Evolutionary conservation across 2,797 vertebrate species (phyloP).

Genomic region (Enoplosus armatus): DNA sequence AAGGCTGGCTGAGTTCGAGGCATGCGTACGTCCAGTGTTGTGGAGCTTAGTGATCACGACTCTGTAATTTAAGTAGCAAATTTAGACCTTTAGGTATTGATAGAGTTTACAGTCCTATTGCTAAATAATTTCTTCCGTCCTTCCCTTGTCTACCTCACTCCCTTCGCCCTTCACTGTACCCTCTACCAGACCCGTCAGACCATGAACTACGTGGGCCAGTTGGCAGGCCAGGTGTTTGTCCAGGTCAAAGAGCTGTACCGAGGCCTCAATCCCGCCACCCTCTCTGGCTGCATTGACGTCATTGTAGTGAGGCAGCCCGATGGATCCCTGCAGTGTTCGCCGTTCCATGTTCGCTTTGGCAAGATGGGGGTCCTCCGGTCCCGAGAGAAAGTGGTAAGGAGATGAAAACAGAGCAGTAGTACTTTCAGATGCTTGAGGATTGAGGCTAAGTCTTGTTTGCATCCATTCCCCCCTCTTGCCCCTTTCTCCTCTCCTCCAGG

Average conservation of each 20-base stretch:
- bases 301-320: conserved; percentile 95
- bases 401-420: neutral
- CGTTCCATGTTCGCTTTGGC: conserved; percentile 97
- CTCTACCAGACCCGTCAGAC: conserved; percentile 89
- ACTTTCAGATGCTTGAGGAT: neutral
- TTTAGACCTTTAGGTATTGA: neutral
- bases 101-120: neutral
- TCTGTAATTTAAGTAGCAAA: neutral
- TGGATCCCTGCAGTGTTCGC: conserved; percentile 94
- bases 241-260: conserved; percentile 98
- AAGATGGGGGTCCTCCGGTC: conserved; percentile 97
- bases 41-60: neutral
- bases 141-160: neutral
- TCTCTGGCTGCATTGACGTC: conserved; percentile 96
- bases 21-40: neutral
- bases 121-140: neutral
- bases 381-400: conserved; percentile 95
- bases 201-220: conserved; percentile 99
- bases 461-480: neutral
- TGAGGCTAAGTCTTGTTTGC: neutral
- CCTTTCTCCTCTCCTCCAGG: conserved; percentile 79
- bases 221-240: conserved; percentile 97
- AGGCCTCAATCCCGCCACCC: conserved; percentile 94
- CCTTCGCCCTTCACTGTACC: neutral
- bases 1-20: neutral